Base-by-base conservation (phyloP, 1,140 invertebrate species). In the Drosophila virilis region DNA sequence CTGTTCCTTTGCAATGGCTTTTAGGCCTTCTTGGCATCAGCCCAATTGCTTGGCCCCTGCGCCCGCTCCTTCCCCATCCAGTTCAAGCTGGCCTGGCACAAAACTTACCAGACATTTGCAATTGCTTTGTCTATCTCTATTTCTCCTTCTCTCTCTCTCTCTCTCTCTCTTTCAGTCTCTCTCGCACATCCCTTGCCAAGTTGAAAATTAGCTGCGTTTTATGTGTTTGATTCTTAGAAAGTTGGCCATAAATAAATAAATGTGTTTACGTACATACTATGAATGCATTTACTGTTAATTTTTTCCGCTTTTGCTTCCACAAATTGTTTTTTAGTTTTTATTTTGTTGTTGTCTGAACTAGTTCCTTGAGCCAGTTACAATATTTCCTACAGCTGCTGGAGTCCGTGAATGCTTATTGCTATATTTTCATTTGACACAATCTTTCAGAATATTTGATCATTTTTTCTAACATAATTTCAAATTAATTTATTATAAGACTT, bases 191-290 rank as follows among this genome's bases (percentile, higher is more conserved):
- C 51, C 38, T 22, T 72, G 64, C 64, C 70, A 73, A 66, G 69
- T 72, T 66, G 61, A 22, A 64, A 67, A 73, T 73, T 73, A 73
- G 70, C 70, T 67, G 70, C 70, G 70, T 67, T 73, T 73, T 58
- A 72, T 72, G 69, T 46, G 61, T 65, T 59, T 59, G 70, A 73
- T 73, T 67, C 62, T 58, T 33, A 57, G 48, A 59, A 73, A 60
- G 38, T 73, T 73, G 61, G 38, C 17, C 55, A 58, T 51, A 66
- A 58, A 45, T 58, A 48, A 32, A 40, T 32, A 40, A 50, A 74
- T 40, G 37, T 38, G 48, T 72, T 72, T 66, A 58, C 52, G 17
- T n/a, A 13, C 51, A 54, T 10, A 13, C 13, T 37, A 35, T 13
- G 15, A 37, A 72, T 51, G 37, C 33, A 71, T 65, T 71, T 57